Percentiles rank a stretch among this genome's conserved stretches.
Evolutionary conservation across 2,888 invertebrate species (phyloP).

Genomic region (Apodemia duryi): DNA sequence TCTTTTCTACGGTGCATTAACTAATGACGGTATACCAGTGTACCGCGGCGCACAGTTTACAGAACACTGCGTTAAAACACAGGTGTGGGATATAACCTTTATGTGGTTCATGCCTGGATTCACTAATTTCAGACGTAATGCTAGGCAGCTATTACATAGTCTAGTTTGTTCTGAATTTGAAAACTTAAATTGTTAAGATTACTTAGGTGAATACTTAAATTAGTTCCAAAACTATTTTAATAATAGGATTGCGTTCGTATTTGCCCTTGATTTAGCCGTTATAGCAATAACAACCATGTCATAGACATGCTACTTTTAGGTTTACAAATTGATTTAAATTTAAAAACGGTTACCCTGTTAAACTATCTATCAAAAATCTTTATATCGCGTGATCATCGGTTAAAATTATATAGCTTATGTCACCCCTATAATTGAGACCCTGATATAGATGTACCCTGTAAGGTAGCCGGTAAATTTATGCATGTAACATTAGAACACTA

Average conservation of each 20-base stretch:
- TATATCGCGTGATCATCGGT: too few species aligned
- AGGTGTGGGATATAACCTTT: background rate
- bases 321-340: background rate
- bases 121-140: background rate
- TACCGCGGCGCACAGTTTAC: too few species aligned
- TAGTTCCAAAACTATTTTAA: slow-evolving; percentile 6
- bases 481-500: too few species aligned
- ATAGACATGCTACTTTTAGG: background rate
- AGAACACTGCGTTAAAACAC: background rate
- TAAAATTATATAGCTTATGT: too few species aligned
- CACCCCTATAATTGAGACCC: too few species aligned
- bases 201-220: slow-evolving; percentile 3
- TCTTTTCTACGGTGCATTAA: too few species aligned
- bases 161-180: slow-evolving; percentile 1
- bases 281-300: background rate
- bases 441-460: too few species aligned
- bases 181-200: slow-evolving; percentile 11
- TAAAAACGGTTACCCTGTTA: too few species aligned
- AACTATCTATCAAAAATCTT: too few species aligned
- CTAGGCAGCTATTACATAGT: background rate
- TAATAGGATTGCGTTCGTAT: slow-evolving; percentile 1
- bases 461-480: too few species aligned
- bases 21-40: too few species aligned
- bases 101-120: background rate
- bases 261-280: background rate